Base-by-base conservation (phyloP, 2,888 invertebrate genomes). In the Pristionchus exspectatus region DNA sequence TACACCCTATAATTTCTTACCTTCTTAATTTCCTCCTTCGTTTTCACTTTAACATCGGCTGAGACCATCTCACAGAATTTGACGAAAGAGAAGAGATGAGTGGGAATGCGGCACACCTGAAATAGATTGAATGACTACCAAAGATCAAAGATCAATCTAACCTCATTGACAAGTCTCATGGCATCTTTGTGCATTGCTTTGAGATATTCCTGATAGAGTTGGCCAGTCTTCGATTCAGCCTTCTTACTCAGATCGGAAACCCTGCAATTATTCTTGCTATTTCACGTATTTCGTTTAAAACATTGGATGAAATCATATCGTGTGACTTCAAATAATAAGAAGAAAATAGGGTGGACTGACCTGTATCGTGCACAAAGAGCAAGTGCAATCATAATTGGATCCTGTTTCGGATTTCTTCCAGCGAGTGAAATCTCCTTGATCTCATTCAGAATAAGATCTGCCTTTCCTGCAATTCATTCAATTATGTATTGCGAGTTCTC, bases 41-140 rank as follows among this genome's bases (percentile, higher is more conserved):
- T 83, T 1, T 83, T 87, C 16, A 44, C 69, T 44, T 56, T 77
- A n/a, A 83, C 88, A 21, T 86, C 86, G 59, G 92, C 92, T 27
- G 94, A 95, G 92, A 97, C 94, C 89, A 96, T 93, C 93, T 96
- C 96, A 84, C 96, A 96, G 93, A 96, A 96, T 93, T 96, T 96
- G 89, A 96, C 96, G 92, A 97, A 97, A 44, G 96, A 95, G 95
- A 97, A 96, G 94, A 97, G 96, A 92, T 97, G 96, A 92, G 97
- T 96, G 16, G 97, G 96, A 86, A 96, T 96, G 91, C 96, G 96
- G 93, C 96, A 97, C 63, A 97, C 95, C 93, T 96, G 96, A 89
- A 95, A n/a, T 27, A 74, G 27, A n/a, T 30, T 38, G 50, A n/a
- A 88, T 7, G 72, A 69, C 18, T 9, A 54, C 21, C 12, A 38